Evolutionary conservation across 2,888 invertebrate genomes (phyloP), one percentile per base, ranked within the genome.

Genomic region (Beris morrisii): DNA sequence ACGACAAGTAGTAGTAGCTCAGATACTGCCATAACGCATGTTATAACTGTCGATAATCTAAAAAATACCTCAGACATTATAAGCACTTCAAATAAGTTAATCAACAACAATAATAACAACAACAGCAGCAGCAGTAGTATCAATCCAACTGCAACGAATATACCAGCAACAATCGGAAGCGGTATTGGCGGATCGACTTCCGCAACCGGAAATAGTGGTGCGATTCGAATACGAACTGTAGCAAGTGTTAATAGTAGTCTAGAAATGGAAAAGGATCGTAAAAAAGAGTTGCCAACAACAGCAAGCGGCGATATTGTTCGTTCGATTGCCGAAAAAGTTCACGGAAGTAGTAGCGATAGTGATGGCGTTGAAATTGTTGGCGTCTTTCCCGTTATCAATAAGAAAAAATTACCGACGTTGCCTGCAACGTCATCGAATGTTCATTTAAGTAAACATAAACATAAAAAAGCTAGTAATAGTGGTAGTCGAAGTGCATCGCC

Each of bases 321-420:
- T 4, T 52, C 28, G 28, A 28, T 22, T 22, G 71, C 72, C 55
- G 55, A 54, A 11, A 13, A 32, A 32, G 43, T 55, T 12, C 5
- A 75, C 12, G 76, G 75, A 63, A 78, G 77, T 64, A 78, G 78
- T 68, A 79, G 79, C 63, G 79, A 78, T 55, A 80, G 80, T 13
- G 80, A 81, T 68, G 76, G 79, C 32, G 80, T 81, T 4, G 80
- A 81, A 71, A 77, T 81, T 61, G 76, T 80, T 22, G 78, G 77
- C 4, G 75, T 78, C 5, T 79, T 73, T 71, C 78, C 76, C 15
- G 61, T 52, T 9, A 13, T 38, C 22, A 61, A 72, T 65, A 67
- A 68, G 30, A 69, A 69, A 31, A 61, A 52, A 38, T n/a, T 31
- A 13, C 13, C 15, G n/a, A n/a, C 9, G 15, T 28, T n/a, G 32